phyloP scores from a whole-genome alignment of 2,113 vertebrate species.

The Bungarus multicinctus region DNA sequence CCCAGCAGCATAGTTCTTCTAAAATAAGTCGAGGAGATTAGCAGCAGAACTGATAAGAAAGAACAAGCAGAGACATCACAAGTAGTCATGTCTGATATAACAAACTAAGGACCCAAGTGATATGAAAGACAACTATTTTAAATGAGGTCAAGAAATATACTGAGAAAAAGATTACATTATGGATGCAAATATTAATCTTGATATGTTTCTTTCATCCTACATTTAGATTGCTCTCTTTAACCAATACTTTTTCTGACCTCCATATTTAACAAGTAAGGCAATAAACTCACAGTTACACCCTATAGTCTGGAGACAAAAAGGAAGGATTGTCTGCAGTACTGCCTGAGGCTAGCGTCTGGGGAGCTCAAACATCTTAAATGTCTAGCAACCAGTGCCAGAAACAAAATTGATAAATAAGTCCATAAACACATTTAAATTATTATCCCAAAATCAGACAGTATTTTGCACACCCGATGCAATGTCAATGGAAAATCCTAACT shows the following conservation, averaged over 20 bases:
- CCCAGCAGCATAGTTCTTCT: conserved; percentile 20
- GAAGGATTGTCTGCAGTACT: neutral
- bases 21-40: conserved; percentile 46
- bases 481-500: neutral
- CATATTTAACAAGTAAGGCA: neutral
- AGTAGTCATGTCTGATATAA: neutral
- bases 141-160: neutral
- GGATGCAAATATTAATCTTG: neutral
- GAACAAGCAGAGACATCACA: conserved; percentile 5
- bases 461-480: neutral
- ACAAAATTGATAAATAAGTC: neutral
- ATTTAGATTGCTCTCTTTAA: neutral
- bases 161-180: conserved; percentile 4
- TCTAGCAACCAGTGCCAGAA: neutral
- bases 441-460: neutral
- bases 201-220: neutral
- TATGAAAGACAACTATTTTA: neutral
- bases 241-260: neutral
- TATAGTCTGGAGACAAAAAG: neutral
- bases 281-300: neutral
- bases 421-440: neutral
- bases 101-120: neutral
- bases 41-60: conserved; percentile 22
- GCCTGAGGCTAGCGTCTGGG: neutral
- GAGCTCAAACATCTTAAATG: neutral